Percentiles rank a stretch among this genome's conserved stretches.
phyloP scores from a whole-genome alignment of 2,888 invertebrate genomes.

The Amiota communis region DNA sequence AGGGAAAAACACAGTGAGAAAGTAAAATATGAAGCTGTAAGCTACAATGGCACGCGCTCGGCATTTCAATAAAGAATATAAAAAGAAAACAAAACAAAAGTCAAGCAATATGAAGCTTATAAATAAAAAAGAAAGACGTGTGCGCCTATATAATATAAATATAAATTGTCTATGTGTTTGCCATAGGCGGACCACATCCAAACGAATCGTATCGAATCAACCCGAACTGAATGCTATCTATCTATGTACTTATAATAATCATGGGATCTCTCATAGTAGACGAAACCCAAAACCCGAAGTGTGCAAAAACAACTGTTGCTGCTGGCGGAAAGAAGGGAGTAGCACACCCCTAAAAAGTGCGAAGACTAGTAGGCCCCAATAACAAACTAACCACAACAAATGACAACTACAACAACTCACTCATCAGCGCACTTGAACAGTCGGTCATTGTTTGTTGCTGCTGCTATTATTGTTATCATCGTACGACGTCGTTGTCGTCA shows the following conservation, averaged over 20 bases:
- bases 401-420: constrained; percentile 19
- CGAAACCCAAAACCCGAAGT: no score
- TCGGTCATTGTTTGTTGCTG: constrained; percentile 23
- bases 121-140: background rate
- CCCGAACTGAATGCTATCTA: no score
- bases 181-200: no score
- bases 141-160: background rate
- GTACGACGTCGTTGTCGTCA: background rate
- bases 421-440: background rate
- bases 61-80: constrained; percentile 6
- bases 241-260: no score
- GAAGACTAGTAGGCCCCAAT: background rate
- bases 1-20: background rate
- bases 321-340: no score
- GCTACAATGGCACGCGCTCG: constrained; percentile 4
- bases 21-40: background rate
- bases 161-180: no score
- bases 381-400: constrained; percentile 28
- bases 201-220: no score
- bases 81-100: constrained; percentile 13
- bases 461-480: background rate
- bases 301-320: no score
- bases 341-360: no score
- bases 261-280: no score
- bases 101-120: constrained; percentile 18